Conservation (phyloP, 1,140 invertebrate genomes). For the Tetragonula clypearis region DNA sequence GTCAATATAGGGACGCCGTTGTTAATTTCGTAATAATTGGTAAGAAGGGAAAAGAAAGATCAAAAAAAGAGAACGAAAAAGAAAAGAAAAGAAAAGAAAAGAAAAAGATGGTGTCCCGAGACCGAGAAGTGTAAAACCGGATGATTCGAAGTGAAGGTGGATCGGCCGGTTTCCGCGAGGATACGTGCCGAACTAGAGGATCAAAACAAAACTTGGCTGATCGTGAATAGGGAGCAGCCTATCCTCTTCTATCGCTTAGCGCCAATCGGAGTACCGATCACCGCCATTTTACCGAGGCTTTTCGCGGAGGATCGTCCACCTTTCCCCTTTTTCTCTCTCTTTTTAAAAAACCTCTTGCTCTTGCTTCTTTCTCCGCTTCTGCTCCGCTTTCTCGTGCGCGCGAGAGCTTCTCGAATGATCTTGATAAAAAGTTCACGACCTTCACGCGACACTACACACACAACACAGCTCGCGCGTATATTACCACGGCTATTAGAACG, state of each 20-base stretch:
- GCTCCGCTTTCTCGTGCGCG: conserved; percentile 12
- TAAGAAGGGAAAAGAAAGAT: not conserved
- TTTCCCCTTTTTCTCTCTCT: conserved; percentile 34
- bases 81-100: too few relatives aligned
- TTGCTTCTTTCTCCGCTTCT: conserved; percentile 14
- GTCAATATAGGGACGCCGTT: conserved; percentile 15
- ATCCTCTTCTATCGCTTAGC: conserved; percentile 70
- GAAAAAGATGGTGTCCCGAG: not conserved
- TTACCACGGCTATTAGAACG: not conserved
- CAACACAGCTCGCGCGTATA: conserved; percentile 13
- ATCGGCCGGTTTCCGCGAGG: conserved; percentile 26
- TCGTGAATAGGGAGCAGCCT: conserved; percentile 55
- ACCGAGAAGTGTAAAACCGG: not conserved
- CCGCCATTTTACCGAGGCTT: conserved; percentile 77
- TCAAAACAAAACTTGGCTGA: conserved; percentile 67
- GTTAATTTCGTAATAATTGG: conserved; percentile 9
- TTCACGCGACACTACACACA: conserved; percentile 8
- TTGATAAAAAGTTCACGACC: conserved; percentile 29
- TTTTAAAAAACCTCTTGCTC: conserved; percentile 5
- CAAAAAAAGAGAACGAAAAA: not conserved
- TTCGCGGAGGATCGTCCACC: conserved; percentile 50
- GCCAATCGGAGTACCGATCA: conserved; percentile 73
- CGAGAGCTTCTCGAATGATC: conserved; percentile 60
- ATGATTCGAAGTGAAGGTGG: conserved; percentile 30
- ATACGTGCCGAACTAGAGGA: conserved; percentile 23